These are phyloP conservation scores for Cyrtodaria siliqua DNA, from an alignment of 2,888 invertebrate species.

Conservation along the genomic window DNA sequence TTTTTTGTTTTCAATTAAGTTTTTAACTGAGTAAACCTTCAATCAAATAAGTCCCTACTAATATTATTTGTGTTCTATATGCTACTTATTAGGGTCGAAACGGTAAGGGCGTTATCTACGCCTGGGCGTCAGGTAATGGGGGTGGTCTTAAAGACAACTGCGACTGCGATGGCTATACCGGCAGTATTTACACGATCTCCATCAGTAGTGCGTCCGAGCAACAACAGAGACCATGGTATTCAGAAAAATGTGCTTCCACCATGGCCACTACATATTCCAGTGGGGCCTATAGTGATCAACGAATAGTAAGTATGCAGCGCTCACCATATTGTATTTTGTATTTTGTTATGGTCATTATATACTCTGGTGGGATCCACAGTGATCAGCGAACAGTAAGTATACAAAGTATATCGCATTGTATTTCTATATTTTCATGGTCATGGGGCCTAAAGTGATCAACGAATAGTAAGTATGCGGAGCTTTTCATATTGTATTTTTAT, in stretches of 20 bases:
- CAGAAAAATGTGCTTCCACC: conserved; percentile 95
- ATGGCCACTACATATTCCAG: conserved; percentile 96
- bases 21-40: no score
- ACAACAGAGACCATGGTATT: conserved; percentile 93
- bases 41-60: not conserved
- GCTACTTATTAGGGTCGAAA: conserved; percentile 88
- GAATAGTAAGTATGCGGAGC: conserved; percentile 95
- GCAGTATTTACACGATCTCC: conserved; percentile 94
- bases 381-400: no score
- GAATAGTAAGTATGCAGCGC: conserved; percentile 95
- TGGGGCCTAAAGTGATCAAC: conserved; percentile 93
- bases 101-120: conserved; percentile 94
- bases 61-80: not conserved
- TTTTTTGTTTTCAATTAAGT: no score
- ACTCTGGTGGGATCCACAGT: no score
- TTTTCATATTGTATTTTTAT: no score
- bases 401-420: no score
- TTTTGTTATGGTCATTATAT: conserved; percentile 94
- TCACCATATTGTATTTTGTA: no score
- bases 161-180: conserved; percentile 95
- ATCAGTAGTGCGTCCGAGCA: conserved; percentile 94
- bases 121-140: conserved; percentile 98
- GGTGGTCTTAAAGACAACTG: conserved; percentile 94
- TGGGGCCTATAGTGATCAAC: conserved; percentile 93
- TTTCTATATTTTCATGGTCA: no score